Evolutionary conservation across 2,113 vertebrate genomes (phyloP), one percentile per base, ranked within the genome.

Genomic region (Proteles cristata): DNA sequence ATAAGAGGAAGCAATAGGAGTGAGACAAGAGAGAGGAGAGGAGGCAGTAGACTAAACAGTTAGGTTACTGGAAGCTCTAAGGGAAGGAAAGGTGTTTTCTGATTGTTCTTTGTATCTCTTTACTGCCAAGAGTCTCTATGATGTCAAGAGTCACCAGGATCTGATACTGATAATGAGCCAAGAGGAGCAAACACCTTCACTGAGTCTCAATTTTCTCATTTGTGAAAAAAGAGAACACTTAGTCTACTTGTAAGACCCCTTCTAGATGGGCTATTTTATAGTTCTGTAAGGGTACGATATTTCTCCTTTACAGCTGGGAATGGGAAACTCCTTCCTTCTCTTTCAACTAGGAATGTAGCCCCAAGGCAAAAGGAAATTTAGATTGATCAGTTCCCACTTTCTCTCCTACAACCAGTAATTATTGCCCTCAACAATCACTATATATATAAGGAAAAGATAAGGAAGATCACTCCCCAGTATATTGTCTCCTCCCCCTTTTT

Each of bases 241-340:
- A 66, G 33, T 73, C 96, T 86, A 65, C n/a, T 58, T 93, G 48
- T 53, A 92, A 86, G 86, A 45, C 14, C 21, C 33, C 17, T 65
- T 96, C 68, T 61, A 31, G 14, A 80, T 77, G 28, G 69, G 19
- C 15, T 93, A n/a, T 87, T 96, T 92, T 74, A 83, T 39, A 94
- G 50, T 82, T 92, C 35, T 82, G 17, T 79, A 71, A 58, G 55
- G 8, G 3, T 61, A 21, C 48, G 35, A 48, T 80, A 43, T 11
- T 87, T 92, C 26, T 87, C 68, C 33, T 69, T 82, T 83, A 93
- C 17, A 63, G 25, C 48, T 71, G 26, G 68, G 19, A 26, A 69
- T 82, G 28, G 50, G 73, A 63, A 77, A 16, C n/a, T 33, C 65
- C 31, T 86, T 74, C 39, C 45, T 53, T n/a, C 11, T 84, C 53